Base-by-base conservation (phyloP, 2,888 invertebrate species). In the Napeogenes sylphis region DNA sequence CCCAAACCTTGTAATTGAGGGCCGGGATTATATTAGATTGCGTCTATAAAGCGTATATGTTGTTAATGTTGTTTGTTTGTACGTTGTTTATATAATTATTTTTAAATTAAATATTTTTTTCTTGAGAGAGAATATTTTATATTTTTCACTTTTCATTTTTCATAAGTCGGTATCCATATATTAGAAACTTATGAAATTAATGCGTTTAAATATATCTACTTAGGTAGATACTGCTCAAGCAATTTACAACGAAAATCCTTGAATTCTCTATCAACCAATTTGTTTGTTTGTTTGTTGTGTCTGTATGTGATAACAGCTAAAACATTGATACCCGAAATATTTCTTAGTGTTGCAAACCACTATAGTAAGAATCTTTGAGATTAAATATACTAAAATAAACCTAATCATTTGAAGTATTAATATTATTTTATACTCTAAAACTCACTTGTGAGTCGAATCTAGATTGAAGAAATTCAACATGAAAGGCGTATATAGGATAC, bases 1-100 rank as follows among this genome's bases (percentile, higher is more conserved):
- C 82, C 79, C 77, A 78, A 81, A 74, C 73, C 72, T 71, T 77
- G 78, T 80, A 72, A 83, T 86, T 84, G 82, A 82, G 81, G 77
- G 78, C 74, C 76, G 76, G 73, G 75, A 75, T 77, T 78, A 77
- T 78, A 79, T 77, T 75, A 77, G 73, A 73, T 70, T 76, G 81
- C 56, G 77, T 72, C 65, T 72, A 67, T 75, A 80, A 74, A 65
- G 51, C 59, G 51, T 58, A 68, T 68, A 68, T 67, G 58, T 60
- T 45, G 42, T 6, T 10, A 42, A 42, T 10, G 10, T 10, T 10
- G 8, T 42, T 42, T 42, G 42, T 42, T 42, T 42, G 42, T 42
- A 42, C 3, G 8, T 10, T 10, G 10, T 8, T 3, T 42, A 35
- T 35, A 6, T 42, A 42, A 42, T 42, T 42, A 10, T 42, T 10